Evolutionary conservation across 2,113 vertebrate genomes (phyloP), one percentile per base, ranked within the genome.

Genomic region (Malurus cyaneus): DNA sequence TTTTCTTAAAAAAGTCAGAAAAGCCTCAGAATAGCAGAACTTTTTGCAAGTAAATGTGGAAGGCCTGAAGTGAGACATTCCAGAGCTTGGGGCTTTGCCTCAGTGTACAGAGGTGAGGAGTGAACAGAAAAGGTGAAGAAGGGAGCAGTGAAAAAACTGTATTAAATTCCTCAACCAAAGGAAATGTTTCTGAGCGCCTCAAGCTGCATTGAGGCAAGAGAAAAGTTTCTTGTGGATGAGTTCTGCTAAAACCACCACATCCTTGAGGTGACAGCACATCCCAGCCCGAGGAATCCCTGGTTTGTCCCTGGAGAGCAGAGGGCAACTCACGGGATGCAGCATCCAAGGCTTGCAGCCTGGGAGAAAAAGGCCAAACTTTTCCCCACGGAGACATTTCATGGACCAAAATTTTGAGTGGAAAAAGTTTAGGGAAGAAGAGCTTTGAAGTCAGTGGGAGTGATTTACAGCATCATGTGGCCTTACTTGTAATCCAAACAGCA

Each of bases 1-100:
- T 76, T 39, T 32, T 65, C 82, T 95, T 88, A 73, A 92, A 94
- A 94, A 90, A 47, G 82, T 42, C 74, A 57, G 42, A 24, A 87
- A 92, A 82, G 11, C 66, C 41, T 78, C 36, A 41, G 70, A 89
- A 80, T 42, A 91, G 49, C 12, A 52, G 49, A 84, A 79, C 47
- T 65, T 81, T 78, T 81, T 81, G 25, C 36, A 80, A 89, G 36
- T 80, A 72, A 39, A 77, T 18, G 36, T 85, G 47, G 54, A 89
- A 91, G 39, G 32, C 14, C 52, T 70, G 25, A 89, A 93, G 49
- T 56, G n/a, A 91, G 36, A 60, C 26, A 11, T 46, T 85, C 23
- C 42, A 73, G 57, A 59, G 66, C 57, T 41, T 73, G 42, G 72
- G 72, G 34, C 3, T 79, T 84, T 91, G 80, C 49, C 44, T 93